Base-by-base conservation (phyloP, 2,113 vertebrate species). In the Semicossyphus pulcher region DNA sequence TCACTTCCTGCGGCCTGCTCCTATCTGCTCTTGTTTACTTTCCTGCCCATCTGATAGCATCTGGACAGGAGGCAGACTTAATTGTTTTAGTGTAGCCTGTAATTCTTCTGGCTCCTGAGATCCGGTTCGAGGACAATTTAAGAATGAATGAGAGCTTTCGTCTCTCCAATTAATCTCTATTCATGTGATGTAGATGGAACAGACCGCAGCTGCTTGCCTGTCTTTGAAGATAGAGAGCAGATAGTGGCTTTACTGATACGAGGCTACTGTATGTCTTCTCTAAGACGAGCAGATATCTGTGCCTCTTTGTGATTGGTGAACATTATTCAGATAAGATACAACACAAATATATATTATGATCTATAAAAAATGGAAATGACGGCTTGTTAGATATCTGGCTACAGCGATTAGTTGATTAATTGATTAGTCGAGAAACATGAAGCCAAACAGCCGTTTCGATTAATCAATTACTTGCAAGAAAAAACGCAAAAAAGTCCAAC, bases 1-100 rank as follows among this genome's bases (percentile, higher is more conserved):
- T 78, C 80, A 81, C 10, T 84, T 87, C 84, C 84, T 69, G 71
- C 49, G 67, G 76, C 66, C 58, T 1, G n/a, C 11, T 81, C 74
- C 81, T 88, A 89, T 90, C 88, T 80, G 68, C 41, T 79, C 45
- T 44, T 79, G 88, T 90, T 92, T 89, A 87, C 88, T 80, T 58
- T 72, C 72, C 41, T 73, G 80, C 32, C 42, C 41, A 56, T 60
- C 34, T n/a, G 91, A 91, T 91, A 83, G 64, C 79, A 90, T 90
- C 87, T 89, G 80, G 75, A 90, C 77, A 84, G 67, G 51, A 86
- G 72, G 81, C 47, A 34, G 75, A 72, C 78, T 81, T 89, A 88
- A 92, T 86, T 91, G 86, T 85, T 85, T 61, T 29, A 59, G 36
- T 79, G 59, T 52, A 42, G 77, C 62, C 60, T 61, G 60, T 80